Evolutionary conservation across 2,888 invertebrate genomes (phyloP).

Genomic region (Agriotes lineatus): DNA sequence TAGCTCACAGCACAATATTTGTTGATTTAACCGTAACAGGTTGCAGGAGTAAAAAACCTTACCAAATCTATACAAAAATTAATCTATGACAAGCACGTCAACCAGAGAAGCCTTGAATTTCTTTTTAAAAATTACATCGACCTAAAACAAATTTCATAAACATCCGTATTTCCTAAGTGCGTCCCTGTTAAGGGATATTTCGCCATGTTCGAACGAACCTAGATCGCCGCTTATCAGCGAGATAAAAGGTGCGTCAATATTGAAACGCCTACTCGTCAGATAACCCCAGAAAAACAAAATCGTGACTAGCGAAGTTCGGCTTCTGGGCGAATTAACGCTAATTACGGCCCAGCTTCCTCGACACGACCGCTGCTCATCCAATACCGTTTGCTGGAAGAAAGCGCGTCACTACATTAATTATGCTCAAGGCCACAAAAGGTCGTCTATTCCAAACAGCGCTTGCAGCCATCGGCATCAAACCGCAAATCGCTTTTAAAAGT

Average conservation of each 20-base stretch:
- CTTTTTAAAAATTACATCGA: no score
- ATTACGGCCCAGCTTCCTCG: background rate
- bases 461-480: background rate
- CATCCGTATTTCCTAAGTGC: no score
- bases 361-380: background rate
- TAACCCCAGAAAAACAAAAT: background rate
- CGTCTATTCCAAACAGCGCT: background rate
- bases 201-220: no score
- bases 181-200: no score
- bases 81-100: no score
- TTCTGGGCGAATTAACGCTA: background rate
- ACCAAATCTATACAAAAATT: no score
- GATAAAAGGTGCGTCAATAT: conserved; percentile 19
- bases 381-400: conserved; percentile 1
- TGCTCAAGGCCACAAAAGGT: conserved; percentile 7
- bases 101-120: no score
- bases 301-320: no score
- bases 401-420: conserved; percentile 3
- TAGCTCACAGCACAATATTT: no score
- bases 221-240: background rate
- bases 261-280: background rate
- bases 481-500: conserved; percentile 6
- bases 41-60: no score
- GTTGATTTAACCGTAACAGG: no score
- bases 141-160: no score